Evolutionary conservation across 2,797 vertebrate species (phyloP).

Genomic region (Poecilia wingei): DNA sequence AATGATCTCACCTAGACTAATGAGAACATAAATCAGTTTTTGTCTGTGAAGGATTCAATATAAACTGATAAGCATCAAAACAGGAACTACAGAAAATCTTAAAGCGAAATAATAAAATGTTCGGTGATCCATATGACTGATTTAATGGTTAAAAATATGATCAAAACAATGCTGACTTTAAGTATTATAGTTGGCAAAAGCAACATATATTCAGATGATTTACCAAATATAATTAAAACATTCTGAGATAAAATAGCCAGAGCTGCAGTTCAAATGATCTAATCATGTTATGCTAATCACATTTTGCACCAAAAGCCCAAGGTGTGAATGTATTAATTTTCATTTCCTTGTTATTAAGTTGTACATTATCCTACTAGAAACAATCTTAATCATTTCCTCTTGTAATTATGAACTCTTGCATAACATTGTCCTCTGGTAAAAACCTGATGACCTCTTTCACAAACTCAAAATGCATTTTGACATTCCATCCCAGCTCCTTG

Average conservation of each 20-base stretch:
- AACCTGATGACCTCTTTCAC: slow-evolving; percentile 11
- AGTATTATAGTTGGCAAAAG: not conserved
- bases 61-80: not conserved
- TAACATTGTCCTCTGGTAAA: slow-evolving; percentile 6
- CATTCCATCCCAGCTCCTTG: slow-evolving; percentile 17
- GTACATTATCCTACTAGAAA: slow-evolving; percentile 12
- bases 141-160: not conserved
- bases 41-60: not conserved
- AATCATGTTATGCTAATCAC: slow-evolving; percentile 49
- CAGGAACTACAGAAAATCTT: not conserved
- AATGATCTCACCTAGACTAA: not conserved
- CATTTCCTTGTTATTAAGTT: slow-evolving; percentile 18
- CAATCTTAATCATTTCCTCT: slow-evolving; percentile 16
- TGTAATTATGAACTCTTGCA: slow-evolving; percentile 2
- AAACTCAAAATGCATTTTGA: slow-evolving; percentile 26
- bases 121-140: not conserved
- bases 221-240: slow-evolving; percentile 41
- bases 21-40: not conserved
- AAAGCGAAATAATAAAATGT: not conserved
- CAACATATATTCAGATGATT: not conserved
- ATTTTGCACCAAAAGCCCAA: slow-evolving; percentile 14
- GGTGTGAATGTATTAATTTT: slow-evolving; percentile 32
- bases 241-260: slow-evolving; percentile 35
- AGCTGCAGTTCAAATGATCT: slow-evolving; percentile 39
- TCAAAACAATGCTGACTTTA: not conserved